Evolutionary conservation across 2,797 vertebrate genomes (phyloP).

Genomic region (Perdix hodgsoniae): DNA sequence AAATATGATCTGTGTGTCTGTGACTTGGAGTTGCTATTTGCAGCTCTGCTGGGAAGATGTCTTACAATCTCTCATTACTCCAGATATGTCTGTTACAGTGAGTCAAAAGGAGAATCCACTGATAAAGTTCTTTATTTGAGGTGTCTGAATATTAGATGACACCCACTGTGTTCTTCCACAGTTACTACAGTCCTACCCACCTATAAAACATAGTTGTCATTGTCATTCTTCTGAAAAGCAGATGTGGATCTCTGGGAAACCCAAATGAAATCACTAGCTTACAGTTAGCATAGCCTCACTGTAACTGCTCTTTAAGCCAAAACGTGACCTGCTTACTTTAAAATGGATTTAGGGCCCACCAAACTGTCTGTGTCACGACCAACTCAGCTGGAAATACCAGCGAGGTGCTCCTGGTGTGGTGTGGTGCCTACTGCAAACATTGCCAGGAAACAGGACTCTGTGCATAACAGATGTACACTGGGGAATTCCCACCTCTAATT

Average conservation of each 20-base stretch:
- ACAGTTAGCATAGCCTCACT: background rate
- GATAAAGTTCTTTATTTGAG: background rate
- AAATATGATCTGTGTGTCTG: background rate
- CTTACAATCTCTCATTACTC: background rate
- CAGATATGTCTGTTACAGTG: background rate
- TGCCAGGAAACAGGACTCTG: background rate
- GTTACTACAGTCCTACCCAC: background rate
- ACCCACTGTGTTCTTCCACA: background rate
- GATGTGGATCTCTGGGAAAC: background rate
- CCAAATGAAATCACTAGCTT: background rate
- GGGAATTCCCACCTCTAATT: background rate
- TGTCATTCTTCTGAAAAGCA: background rate
- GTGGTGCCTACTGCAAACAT: background rate
- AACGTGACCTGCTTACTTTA: background rate
- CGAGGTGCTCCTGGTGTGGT: background rate
- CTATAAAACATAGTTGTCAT: background rate
- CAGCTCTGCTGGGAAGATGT: background rate
- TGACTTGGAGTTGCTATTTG: conserved; percentile 3
- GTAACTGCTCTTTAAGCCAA: background rate
- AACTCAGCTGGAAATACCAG: background rate
- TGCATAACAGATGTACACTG: accelerated
- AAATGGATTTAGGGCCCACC: background rate
- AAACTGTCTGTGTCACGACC: background rate
- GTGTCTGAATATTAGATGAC: background rate
- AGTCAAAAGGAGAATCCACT: background rate